A percentile compares a stretch with the other conserved stretches of the same genome.
phyloP scores from a whole-genome alignment of 2,113 vertebrate genomes.

The Cepphus grylle region DNA sequence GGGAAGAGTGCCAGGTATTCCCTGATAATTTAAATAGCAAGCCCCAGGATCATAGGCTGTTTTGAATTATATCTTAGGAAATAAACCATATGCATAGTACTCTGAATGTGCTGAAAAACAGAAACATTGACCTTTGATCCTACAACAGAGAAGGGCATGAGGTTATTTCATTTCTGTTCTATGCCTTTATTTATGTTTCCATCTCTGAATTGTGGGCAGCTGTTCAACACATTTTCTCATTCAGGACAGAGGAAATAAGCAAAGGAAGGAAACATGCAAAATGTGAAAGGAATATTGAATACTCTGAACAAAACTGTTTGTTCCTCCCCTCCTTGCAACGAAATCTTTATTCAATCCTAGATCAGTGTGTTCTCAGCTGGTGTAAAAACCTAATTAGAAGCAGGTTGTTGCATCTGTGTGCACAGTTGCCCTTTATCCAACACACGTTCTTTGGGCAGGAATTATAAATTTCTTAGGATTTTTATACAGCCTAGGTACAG shows the following conservation, averaged over 20 bases:
- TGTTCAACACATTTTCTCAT: neutral
- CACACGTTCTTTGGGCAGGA: neutral
- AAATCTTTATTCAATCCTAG: neutral
- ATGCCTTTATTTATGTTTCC: neutral
- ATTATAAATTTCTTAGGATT: neutral
- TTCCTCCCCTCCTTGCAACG: neutral
- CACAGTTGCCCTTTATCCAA: neutral
- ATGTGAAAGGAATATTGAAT: neutral
- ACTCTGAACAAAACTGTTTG: neutral
- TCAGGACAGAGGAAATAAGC: neutral
- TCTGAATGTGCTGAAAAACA: neutral
- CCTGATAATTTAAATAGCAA: neutral
- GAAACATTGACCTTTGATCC: neutral
- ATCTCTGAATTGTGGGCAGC: neutral
- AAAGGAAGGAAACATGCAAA: neutral
- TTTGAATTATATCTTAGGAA: neutral
- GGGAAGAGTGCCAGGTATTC: neutral
- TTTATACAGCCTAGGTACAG: neutral
- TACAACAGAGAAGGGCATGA: neutral
- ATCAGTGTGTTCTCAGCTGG: neutral
- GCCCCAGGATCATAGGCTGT: neutral
- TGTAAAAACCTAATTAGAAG: neutral
- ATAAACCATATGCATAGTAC: neutral
- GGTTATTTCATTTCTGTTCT: neutral
- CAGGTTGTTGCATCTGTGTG: neutral